These are phyloP conservation scores for Heliconius charithonia DNA, from an alignment of 2,888 invertebrate species.

Conservation along the genomic window DNA sequence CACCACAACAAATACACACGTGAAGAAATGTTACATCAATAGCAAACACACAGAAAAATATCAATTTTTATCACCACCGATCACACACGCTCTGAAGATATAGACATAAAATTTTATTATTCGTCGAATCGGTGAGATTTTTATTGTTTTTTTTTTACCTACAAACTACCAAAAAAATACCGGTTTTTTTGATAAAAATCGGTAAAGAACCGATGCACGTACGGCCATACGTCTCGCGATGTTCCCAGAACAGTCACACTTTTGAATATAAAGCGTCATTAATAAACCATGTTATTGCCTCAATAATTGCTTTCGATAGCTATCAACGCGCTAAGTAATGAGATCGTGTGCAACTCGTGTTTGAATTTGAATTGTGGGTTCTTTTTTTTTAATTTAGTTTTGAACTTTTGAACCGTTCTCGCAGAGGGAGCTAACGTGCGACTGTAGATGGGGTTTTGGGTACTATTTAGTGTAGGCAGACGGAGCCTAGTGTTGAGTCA, in stretches of 20 bases:
- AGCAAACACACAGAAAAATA: constrained; percentile 41
- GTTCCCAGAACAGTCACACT: constrained; percentile 54
- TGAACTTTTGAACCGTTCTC: not conserved
- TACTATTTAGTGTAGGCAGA: too few species aligned
- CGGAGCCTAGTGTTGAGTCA: too few species aligned
- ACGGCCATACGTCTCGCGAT: constrained; percentile 45
- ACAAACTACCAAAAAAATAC: constrained; percentile 51
- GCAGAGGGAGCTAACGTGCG: too few species aligned
- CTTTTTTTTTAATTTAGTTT: not conserved
- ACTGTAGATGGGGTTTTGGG: too few species aligned
- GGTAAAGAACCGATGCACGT: constrained; percentile 58
- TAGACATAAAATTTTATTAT: constrained; percentile 69
- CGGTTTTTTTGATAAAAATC: constrained; percentile 63
- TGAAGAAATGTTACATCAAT: constrained; percentile 49
- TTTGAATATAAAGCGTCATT: constrained; percentile 58
- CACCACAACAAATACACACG: constrained; percentile 41
- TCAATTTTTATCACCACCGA: constrained; percentile 57
- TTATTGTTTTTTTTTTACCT: constrained; percentile 54
- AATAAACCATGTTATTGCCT: constrained; percentile 56
- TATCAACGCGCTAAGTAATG: constrained; percentile 48
- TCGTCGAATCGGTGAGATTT: constrained; percentile 62
- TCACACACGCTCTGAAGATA: constrained; percentile 60
- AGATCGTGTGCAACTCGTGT: constrained; percentile 36
- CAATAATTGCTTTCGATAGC: constrained; percentile 56
- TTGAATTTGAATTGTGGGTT: not conserved